phyloP scores from a whole-genome alignment of 2,888 invertebrate genomes.

The Poecilobothrus nobilitatus region DNA sequence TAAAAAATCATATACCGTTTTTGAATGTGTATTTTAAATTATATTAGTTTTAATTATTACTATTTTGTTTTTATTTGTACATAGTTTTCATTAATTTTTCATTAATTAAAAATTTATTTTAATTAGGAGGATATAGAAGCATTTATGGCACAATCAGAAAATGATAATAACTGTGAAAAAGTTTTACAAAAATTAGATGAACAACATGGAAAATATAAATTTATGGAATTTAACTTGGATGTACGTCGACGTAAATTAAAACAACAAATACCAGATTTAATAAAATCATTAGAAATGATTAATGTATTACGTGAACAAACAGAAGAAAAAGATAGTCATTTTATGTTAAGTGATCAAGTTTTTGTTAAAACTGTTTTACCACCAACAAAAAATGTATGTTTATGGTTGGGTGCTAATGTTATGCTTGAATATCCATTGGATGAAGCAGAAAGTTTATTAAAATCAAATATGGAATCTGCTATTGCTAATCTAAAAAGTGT shows the following conservation, averaged over 20 bases:
- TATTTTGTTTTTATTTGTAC: too few relatives aligned
- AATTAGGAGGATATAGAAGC: slow-evolving; percentile 86
- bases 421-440: slow-evolving; percentile 93
- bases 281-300: slow-evolving; percentile 84
- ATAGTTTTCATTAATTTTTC: too few relatives aligned
- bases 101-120: neutral
- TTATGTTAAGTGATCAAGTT: slow-evolving; percentile 87
- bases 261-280: slow-evolving; percentile 89
- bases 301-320: slow-evolving; percentile 75
- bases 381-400: slow-evolving; percentile 79
- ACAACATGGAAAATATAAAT: slow-evolving; percentile 91
- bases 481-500: slow-evolving; percentile 74
- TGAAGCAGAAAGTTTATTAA: slow-evolving; percentile 77
- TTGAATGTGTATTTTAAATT: too few relatives aligned
- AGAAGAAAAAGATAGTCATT: slow-evolving; percentile 71
- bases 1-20: too few relatives aligned
- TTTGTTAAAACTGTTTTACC: slow-evolving; percentile 74
- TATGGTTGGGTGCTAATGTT: slow-evolving; percentile 86
- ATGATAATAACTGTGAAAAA: slow-evolving; percentile 72
- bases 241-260: slow-evolving; percentile 79
- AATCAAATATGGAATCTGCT: slow-evolving; percentile 76
- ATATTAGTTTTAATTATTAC: too few relatives aligned
- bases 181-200: slow-evolving; percentile 83
- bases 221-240: slow-evolving; percentile 88
- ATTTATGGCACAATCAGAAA: slow-evolving; percentile 78